These are phyloP conservation scores for Pica pica DNA, from an alignment of 2,113 vertebrate genomes.

Conservation along the genomic window DNA sequence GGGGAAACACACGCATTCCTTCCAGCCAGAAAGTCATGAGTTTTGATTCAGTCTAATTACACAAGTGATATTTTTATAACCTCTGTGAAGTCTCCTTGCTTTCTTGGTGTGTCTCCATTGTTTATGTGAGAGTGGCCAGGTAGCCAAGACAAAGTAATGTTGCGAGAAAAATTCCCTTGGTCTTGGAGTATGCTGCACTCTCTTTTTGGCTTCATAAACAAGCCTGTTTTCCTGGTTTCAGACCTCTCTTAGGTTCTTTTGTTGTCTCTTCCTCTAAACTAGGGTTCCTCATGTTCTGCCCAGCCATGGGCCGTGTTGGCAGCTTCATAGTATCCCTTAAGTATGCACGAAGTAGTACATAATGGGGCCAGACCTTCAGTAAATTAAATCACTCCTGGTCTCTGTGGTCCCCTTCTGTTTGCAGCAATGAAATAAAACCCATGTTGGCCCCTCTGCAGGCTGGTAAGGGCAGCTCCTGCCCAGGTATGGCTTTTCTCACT, in stretches of 20 bases:
- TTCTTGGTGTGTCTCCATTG: conserved; percentile 66
- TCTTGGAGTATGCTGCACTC: conserved; percentile 44
- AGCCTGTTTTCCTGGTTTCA: conserved; percentile 57
- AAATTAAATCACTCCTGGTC: neutral
- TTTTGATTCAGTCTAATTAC: conserved; percentile 71
- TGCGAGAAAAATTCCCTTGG: conserved; percentile 19
- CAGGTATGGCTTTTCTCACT: neutral
- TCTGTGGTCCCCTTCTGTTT: neutral
- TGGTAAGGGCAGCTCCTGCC: neutral
- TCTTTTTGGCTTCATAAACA: conserved; percentile 62
- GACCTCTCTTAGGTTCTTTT: neutral
- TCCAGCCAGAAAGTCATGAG: conserved; percentile 67
- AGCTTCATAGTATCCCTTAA: conserved; percentile 1
- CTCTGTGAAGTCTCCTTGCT: conserved; percentile 55
- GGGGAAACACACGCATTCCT: conserved; percentile 54
- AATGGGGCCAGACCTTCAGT: neutral
- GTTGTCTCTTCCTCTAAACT: conserved; percentile 27
- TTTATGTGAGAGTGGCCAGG: conserved; percentile 62
- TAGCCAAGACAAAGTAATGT: conserved; percentile 57
- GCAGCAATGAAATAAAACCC: neutral
- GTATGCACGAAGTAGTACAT: neutral
- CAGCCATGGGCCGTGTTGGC: neutral
- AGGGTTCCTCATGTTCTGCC: conserved; percentile 25
- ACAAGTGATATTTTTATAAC: conserved; percentile 72
- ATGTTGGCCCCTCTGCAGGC: neutral